Conservation (phyloP, 2,888 invertebrate genomes). For the Acholoe squamosa region DNA sequence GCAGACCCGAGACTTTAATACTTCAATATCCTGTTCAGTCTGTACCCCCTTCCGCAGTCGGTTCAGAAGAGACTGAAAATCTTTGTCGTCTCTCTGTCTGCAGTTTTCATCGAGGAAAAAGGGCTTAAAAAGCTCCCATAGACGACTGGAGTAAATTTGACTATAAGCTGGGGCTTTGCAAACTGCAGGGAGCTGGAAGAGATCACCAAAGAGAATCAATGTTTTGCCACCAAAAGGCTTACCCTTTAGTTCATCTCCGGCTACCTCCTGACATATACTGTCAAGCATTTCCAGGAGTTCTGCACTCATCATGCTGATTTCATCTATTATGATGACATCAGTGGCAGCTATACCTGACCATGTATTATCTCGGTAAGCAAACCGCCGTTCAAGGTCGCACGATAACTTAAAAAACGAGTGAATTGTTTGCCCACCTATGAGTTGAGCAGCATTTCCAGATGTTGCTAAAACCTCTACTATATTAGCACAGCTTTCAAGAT, state of each 20-base stretch:
- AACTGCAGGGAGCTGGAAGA: conserved; percentile 47
- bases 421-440: conserved; percentile 33
- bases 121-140: conserved; percentile 25
- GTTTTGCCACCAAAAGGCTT: conserved; percentile 40
- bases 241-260: neutral
- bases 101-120: conserved; percentile 41
- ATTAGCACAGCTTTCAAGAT: conserved; percentile 3
- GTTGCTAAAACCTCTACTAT: neutral
- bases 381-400: neutral
- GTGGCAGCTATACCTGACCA: conserved; percentile 46
- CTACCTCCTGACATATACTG: conserved; percentile 18
- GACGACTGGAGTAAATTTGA: neutral
- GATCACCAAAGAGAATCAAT: conserved; percentile 41
- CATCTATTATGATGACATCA: conserved; percentile 50
- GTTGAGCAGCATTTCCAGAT: no score
- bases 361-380: neutral
- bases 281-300: conserved; percentile 10
- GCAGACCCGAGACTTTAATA: conserved; percentile 36
- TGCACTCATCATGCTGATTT: conserved; percentile 18
- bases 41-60: neutral
- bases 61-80: neutral
- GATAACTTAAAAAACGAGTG: conserved; percentile 54
- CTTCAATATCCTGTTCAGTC: neutral
- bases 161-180: neutral
- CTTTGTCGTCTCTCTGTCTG: conserved; percentile 30